phyloP scores from a whole-genome alignment of 30 jellyfish, hydroid and myxozoan species.

The Aurelia aurita complex sp. Pacific region DNA sequence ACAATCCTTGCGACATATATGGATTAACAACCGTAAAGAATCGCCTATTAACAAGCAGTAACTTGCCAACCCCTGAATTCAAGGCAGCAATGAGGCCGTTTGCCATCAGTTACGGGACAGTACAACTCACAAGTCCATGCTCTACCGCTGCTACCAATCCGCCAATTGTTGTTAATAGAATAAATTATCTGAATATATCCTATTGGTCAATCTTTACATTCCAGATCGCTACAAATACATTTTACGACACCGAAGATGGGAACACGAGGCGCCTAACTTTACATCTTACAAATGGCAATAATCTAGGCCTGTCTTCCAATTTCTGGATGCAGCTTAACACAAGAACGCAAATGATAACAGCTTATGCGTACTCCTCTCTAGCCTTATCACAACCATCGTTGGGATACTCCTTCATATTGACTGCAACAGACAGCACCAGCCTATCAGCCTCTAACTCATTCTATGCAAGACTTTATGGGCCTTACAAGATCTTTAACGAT shows the following conservation, averaged over 20 bases:
- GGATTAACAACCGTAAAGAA: constrained; percentile 34
- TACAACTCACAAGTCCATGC: constrained; percentile 34
- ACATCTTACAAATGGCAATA: constrained; percentile 3
- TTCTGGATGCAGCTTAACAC: constrained; percentile 76
- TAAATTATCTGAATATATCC: constrained; percentile 19
- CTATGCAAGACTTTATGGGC: constrained; percentile 60
- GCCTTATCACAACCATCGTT: constrained; percentile 39
- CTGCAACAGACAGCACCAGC: constrained; percentile 70
- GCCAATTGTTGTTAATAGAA: constrained; percentile 46
- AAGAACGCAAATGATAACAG: constrained; percentile 59
- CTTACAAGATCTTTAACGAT: constrained; percentile 37
- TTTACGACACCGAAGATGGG: constrained; percentile 81
- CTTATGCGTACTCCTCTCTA: constrained; percentile 40
- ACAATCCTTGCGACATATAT: constrained; percentile 73
- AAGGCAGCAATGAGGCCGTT: constrained; percentile 49
- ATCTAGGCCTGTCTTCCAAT: constrained; percentile 13
- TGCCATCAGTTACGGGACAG: constrained; percentile 21
- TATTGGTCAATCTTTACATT: constrained; percentile 58
- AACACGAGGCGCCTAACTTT: constrained; percentile 58
- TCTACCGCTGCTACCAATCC: constrained; percentile 45
- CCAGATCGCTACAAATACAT: constrained; percentile 63
- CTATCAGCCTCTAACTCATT: constrained; percentile 70
- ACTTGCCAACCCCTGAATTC: constrained; percentile 38
- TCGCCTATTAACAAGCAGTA: constrained; percentile 20
- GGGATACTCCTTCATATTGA: constrained; percentile 50